Base-by-base conservation (phyloP, 2,888 invertebrate genomes). In the Elegia similella region DNA sequence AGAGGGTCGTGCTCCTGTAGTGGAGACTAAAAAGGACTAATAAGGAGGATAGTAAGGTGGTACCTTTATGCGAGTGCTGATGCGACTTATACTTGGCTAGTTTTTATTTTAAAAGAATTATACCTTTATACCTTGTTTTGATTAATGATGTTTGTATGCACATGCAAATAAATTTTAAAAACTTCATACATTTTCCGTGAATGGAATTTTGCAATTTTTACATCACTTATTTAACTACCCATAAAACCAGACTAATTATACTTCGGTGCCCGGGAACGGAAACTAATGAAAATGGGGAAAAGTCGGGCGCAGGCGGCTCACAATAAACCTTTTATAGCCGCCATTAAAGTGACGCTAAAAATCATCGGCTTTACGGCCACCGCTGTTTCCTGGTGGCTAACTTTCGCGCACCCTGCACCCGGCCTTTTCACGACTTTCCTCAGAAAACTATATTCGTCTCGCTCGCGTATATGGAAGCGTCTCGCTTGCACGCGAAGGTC, bases 351-450 rank as follows among this genome's bases (percentile, higher is more conserved):
- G 75, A 77, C 79, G 72, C 79, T 84, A 84, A 86, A 86, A 85
- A 84, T 81, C 76, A 76, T 78, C 82, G 74, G 69, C 70, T 84
- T 84, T 85, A 83, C 78, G 82, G 78, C 71, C 76, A 72, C 70
- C 64, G 70, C 73, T 78, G 83, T 85, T 89, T 89, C 86, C 88
- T 86, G 81, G 79, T 82, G 79, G 72, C 75, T 76, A 76, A 86
- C 86, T 86, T 87, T 81, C 84, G 79, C 86, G 80, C 76, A 76
- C 76, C 78, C 76, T 73, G 78, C 73, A 66, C 73, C 71, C 68
- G 65, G 74, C 80, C 78, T 88, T 88, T 87, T 84, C 85, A 74
- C 82, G 83, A 76, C 82, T 80, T 81, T 84, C 83, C 86, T 82
- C 80, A 82, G 82, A 82, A 76, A 86, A 78, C 63, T 80, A 76